Base-by-base conservation (phyloP, 2,888 invertebrate genomes). In the Phania funesta region DNA sequence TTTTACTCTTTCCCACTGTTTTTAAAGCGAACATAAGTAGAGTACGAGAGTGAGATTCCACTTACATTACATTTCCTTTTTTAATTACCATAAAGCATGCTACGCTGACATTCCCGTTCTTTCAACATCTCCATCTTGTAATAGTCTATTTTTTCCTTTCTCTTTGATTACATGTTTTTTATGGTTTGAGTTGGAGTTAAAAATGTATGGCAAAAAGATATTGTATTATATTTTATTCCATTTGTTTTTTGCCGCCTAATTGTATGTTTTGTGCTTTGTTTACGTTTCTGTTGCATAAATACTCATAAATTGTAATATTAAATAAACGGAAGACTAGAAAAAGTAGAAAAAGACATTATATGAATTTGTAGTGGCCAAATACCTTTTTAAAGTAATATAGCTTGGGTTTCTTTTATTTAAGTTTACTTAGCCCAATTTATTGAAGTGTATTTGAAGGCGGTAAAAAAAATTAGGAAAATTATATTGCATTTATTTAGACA, bases 201-300 rank as follows among this genome's bases (percentile, higher is more conserved):
- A 46, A 58, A 9, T 16, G 13, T 32, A 52, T 20, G 8, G 20
- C 22, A 29, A 13, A 29, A 29, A 11, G 3, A 22, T 18, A 46
- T n/a, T 6, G 13, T 0, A 35, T 22, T n/a, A 9, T 41, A 67
- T 67, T 73, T 64, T 81, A 74, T 74, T 82, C 50, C 68, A 70
- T 74, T 82, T 77, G 62, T 50, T 56, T 73, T 80, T 68, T 38
- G 35, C 60, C 81, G 81, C 77, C 81, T 77, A 82, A 82, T 82
- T 73, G 77, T 68, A 52, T 68, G 73, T 65, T 48, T 76, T 56
- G 38, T 46, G 11, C n/a, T 70, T 52, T 75, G 20, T 50, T 56
- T 32, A 8, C 20, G 41, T 26, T 65, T 41, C 38, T 73, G 32
- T 64, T 77, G 48, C 62, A 73, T 68, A 68, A 60, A 60, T 46